Evolutionary conservation across 2,113 vertebrate genomes (phyloP).

Genomic region (Colistium nudipinnis): DNA sequence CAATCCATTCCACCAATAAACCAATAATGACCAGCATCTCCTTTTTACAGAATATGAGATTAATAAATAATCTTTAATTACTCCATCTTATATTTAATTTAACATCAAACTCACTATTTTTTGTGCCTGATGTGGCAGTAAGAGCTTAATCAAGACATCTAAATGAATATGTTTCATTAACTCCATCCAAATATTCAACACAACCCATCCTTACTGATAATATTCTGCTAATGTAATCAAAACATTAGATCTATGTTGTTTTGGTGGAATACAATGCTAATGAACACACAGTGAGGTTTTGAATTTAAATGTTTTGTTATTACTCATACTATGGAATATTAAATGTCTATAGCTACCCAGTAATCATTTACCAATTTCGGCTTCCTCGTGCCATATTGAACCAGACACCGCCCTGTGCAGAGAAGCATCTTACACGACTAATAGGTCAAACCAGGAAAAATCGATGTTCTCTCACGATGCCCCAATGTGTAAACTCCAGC

Average conservation of each 20-base stretch:
- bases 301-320: constrained; percentile 21
- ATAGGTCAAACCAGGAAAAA: constrained; percentile 55
- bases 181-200: constrained; percentile 10
- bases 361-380: constrained; percentile 34
- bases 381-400: constrained; percentile 12
- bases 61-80: constrained; percentile 20
- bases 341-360: constrained; percentile 39
- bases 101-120: constrained; percentile 24
- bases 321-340: constrained; percentile 53
- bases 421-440: constrained; percentile 45
- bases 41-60: constrained; percentile 13
- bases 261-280: constrained; percentile 11
- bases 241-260: constrained; percentile 6
- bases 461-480: constrained; percentile 54
- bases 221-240: constrained; percentile 32
- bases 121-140: not conserved
- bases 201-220: constrained; percentile 1
- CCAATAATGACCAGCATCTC: constrained; percentile 10
- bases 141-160: constrained; percentile 13
- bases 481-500: constrained; percentile 58
- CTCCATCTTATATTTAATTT: constrained; percentile 41
- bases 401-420: constrained; percentile 43
- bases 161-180: constrained; percentile 28
- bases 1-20: constrained; percentile 4
- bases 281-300: constrained; percentile 15